phyloP scores from a whole-genome alignment of 2,797 vertebrate species.

The Macropodus opercularis region DNA sequence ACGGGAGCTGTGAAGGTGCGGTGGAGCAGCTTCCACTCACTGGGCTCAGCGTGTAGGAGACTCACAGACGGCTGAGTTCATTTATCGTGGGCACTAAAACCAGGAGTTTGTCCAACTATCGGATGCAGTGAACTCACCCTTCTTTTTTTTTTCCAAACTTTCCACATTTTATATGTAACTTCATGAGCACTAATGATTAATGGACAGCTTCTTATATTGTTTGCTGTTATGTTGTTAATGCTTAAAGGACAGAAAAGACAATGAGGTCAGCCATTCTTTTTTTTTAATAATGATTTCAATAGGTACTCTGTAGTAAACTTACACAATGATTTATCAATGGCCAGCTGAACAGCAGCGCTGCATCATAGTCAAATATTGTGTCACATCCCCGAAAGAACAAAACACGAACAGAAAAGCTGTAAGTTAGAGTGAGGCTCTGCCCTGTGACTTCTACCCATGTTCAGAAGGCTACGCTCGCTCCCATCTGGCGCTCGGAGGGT shows the following conservation, averaged over 20 bases:
- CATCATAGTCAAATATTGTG: slow-evolving; percentile 18
- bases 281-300: slow-evolving; percentile 79
- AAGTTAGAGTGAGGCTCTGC: slow-evolving; percentile 28
- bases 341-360: slow-evolving; percentile 36
- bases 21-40: slow-evolving; percentile 33
- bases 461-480: slow-evolving; percentile 12
- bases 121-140: background rate
- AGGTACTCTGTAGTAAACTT: slow-evolving; percentile 89
- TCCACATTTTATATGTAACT: too few relatives aligned
- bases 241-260: slow-evolving; percentile 21
- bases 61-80: slow-evolving; percentile 26
- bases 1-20: slow-evolving; percentile 31
- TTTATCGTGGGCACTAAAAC: slow-evolving; percentile 16
- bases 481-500: slow-evolving; percentile 25
- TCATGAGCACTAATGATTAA: too few relatives aligned
- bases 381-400: slow-evolving; percentile 34
- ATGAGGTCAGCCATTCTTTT: slow-evolving; percentile 42
- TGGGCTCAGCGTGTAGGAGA: slow-evolving; percentile 34
- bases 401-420: slow-evolving; percentile 20
- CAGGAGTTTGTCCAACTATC: slow-evolving; percentile 14
- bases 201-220: too few relatives aligned
- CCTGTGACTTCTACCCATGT: slow-evolving; percentile 12
- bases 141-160: too few relatives aligned
- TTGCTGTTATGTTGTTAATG: too few relatives aligned
- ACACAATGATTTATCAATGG: slow-evolving; percentile 87